Evolutionary conservation across 2,888 invertebrate genomes (phyloP).

Genomic region (Sylvicola cinctus): DNA sequence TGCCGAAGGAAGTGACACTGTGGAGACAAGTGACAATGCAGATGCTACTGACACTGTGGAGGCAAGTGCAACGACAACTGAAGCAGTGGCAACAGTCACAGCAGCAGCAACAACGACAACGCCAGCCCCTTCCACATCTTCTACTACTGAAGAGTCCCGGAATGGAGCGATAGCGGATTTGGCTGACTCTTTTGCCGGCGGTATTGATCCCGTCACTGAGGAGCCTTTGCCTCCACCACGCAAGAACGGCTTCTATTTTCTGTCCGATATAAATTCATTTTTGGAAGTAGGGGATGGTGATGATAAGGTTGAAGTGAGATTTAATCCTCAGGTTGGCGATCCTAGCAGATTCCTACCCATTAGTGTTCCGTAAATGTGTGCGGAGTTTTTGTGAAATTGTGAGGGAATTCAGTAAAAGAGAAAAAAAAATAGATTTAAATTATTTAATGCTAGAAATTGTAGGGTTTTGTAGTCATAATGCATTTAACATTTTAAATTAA

Average conservation of each 20-base stretch:
- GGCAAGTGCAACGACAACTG: constrained; percentile 8
- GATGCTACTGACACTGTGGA: not conserved
- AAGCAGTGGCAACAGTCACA: constrained; percentile 5
- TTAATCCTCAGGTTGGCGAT: constrained; percentile 63
- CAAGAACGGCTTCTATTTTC: constrained; percentile 63
- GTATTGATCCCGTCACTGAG: constrained; percentile 34
- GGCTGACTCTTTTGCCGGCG: constrained; percentile 58
- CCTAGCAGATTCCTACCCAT: constrained; percentile 57
- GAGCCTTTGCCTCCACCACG: constrained; percentile 41
- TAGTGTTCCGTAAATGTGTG: constrained; percentile 39
- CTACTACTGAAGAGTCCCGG: constrained; percentile 11
- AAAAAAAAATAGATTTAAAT: too few species aligned
- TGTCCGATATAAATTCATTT: constrained; percentile 72
- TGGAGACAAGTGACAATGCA: not conserved
- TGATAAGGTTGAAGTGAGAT: constrained; percentile 57
- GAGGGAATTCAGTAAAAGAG: too few species aligned
- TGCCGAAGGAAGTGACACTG: constrained; percentile 3
- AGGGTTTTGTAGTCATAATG: too few species aligned
- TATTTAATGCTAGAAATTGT: too few species aligned
- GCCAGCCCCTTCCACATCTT: constrained; percentile 4
- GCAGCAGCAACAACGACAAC: constrained; percentile 11
- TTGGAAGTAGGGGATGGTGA: constrained; percentile 63
- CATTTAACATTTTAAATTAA: too few species aligned
- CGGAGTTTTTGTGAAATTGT: too few species aligned
- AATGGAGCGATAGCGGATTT: constrained; percentile 30